These are phyloP conservation scores for Lanius ludovicianus DNA, from an alignment of 2,113 vertebrate genomes.

Conservation along the genomic window DNA sequence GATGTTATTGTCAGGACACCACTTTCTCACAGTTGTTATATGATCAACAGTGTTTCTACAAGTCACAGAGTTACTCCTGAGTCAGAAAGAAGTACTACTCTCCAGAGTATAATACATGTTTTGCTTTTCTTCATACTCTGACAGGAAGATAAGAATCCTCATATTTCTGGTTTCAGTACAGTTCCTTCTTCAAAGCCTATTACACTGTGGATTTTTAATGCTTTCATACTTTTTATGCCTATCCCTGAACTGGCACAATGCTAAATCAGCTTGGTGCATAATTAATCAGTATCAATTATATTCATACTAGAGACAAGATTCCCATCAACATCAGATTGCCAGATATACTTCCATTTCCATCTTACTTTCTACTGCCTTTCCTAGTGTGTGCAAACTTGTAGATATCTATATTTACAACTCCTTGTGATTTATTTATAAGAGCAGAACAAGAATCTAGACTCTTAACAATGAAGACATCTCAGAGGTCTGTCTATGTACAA, in stretches of 20 bases:
- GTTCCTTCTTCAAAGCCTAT: not conserved
- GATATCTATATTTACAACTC: not conserved
- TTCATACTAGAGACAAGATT: not conserved
- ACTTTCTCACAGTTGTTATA: not conserved
- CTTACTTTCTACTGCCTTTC: not conserved
- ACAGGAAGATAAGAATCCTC: not conserved
- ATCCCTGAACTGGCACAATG: not conserved
- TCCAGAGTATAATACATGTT: not conserved
- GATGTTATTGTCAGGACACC: not conserved
- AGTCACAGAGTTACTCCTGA: not conserved
- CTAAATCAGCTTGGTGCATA: not conserved
- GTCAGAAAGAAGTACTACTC: not conserved
- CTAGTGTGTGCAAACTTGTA: not conserved
- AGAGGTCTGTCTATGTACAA: not conserved
- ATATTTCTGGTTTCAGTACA: not conserved
- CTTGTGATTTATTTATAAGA: slow-evolving; percentile 25
- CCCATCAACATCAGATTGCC: not conserved
- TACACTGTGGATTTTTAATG: not conserved
- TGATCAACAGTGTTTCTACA: not conserved
- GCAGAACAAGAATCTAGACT: not conserved
- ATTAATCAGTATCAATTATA: slow-evolving; percentile 1
- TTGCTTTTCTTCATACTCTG: not conserved
- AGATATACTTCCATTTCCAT: not conserved
- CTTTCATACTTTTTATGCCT: not conserved
- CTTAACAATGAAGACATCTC: not conserved